Base-by-base conservation (phyloP, 2,113 vertebrate genomes). In the Pseudopipra pipra region DNA sequence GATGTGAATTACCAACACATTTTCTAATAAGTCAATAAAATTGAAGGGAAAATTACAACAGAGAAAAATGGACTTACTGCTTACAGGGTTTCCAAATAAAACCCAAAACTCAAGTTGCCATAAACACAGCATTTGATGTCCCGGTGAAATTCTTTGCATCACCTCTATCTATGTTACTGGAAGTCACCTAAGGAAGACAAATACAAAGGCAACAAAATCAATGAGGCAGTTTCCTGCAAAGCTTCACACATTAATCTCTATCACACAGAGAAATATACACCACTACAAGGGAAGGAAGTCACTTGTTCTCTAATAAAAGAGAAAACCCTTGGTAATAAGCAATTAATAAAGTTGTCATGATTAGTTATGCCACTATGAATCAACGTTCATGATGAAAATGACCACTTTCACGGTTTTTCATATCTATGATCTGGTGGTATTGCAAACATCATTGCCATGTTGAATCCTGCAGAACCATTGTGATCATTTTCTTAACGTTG, bases 151-250 rank as follows among this genome's bases (percentile, higher is more conserved):
- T 92, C 67, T 78, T 97, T 94, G 97, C 41, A 52, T 96, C 97
- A 76, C 96, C 98, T 93, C 97, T 96, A 71, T 97, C 97, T 87
- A 85, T 96, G 97, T 97, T 98, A 97, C 98, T 98, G 88, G 98
- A 97, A 94, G 97, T 98, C 97, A 99, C 98, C 98, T 98, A 97
- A 97, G 96, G 97, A 98, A 98, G 98, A 98, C 92, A 98, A 97
- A 98, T 98, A 98, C 96, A 96, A 98, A 98, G 97, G 97, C 97
- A 98, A 97, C 97, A 97, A 97, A 98, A 98, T 98, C 98, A 98
- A 98, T 98, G 98, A 98, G 97, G 97, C 98, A 98, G 97, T 97
- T 97, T 98, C 97, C 96, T 97, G 81, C 93, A 97, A 98, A 97
- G 97, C 96, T 97, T 97, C 97, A 94, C 55, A 88, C 97, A 98